A percentile compares a stretch with the other conserved stretches of the same genome.
These are phyloP conservation scores for Saxicola maurus DNA, from an alignment of 2,797 vertebrate genomes.

Conservation along the genomic window DNA sequence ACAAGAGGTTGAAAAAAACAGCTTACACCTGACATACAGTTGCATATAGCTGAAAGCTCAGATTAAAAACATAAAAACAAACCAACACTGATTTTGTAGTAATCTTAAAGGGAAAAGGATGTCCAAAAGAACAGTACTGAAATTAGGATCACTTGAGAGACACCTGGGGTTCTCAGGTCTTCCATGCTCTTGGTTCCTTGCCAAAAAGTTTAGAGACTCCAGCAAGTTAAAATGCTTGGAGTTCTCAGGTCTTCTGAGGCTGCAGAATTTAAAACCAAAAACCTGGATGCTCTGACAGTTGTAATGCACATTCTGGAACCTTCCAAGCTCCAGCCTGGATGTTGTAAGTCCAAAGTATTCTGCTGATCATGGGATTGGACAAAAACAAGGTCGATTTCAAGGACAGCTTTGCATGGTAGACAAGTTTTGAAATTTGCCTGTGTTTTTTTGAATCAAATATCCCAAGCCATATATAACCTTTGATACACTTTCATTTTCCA, in stretches of 20 bases:
- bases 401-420: background rate
- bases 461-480: background rate
- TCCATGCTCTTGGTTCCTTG: background rate
- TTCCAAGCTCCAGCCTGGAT: background rate
- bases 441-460: background rate
- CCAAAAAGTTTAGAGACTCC: background rate
- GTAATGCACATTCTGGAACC: background rate
- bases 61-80: background rate
- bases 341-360: background rate
- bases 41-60: background rate
- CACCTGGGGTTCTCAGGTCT: background rate
- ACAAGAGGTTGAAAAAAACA: background rate
- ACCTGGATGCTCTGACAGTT: background rate
- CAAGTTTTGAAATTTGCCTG: background rate
- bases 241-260: background rate
- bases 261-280: background rate
- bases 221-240: background rate
- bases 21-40: background rate
- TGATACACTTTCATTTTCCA: background rate
- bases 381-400: background rate
- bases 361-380: rapidly evolving
- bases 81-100: background rate
- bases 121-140: background rate
- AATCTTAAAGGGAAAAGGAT: background rate
- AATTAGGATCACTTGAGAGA: background rate